Evolutionary conservation across 2,888 invertebrate species (phyloP), one percentile per base, ranked within the genome.

Genomic region (Diogma glabrata): DNA sequence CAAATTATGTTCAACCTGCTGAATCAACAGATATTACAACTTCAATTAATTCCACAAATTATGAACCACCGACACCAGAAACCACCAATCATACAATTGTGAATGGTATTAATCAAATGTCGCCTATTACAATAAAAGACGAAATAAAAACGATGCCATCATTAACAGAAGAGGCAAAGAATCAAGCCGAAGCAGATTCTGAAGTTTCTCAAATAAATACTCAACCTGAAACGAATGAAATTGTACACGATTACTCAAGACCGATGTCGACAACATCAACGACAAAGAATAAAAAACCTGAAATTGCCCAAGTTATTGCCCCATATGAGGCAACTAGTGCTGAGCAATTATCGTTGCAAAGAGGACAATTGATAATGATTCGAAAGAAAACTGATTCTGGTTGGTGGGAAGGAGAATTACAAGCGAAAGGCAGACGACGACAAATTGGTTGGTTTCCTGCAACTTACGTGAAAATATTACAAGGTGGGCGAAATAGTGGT

Each of bases 371-470:
- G 52, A 84, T 97, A 52, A 87, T 92, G 76, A 89, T 99, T n/a
- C 79, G 93, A 19, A 96, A 96, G 73, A 96, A 95, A 66, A 92
- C 93, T 1, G 87, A 90, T 60, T 89, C 90, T 47, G 99, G 99
- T 17, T 99, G 99, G 99, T 99, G 97, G 97, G 97, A 99, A 73
- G 99, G 99, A 2, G 97, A 99, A 70, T 71, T 96, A 40, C 95
- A 95, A 73, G 94, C 82, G 3, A 84, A 84, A 63, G 93, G 95
- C 1, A 81, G 90, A 60, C 89, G 89, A 65, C 74, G 90, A 28
- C 92, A 94, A 70, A 82, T 94, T 28, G 99, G 99, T 3, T 99
- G 99, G 99, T 99, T 99, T 73, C 99, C 99, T 0, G 97, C 96
- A 22, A 92, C 91, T 54, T 99, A 97, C 65, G 94, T 97, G 8